Conservation (phyloP, 2,113 vertebrate species). For the Aspiorhynchus laticeps region DNA sequence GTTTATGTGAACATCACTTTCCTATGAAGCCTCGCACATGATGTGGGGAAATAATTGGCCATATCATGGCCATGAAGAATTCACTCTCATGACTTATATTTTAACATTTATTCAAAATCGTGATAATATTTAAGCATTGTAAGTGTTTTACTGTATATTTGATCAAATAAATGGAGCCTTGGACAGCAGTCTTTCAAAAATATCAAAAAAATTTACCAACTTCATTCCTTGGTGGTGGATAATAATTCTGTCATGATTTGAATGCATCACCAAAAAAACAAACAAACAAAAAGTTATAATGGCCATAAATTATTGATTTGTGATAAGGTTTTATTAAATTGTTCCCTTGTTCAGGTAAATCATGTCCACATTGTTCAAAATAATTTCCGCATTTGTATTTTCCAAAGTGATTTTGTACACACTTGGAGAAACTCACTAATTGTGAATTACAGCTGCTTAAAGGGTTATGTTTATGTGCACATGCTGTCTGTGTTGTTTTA, state of each 20-base stretch:
- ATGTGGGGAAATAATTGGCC: not conserved
- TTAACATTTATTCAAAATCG: no score
- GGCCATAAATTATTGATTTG: not conserved
- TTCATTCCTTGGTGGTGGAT: no score
- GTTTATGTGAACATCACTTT: not conserved
- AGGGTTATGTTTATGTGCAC: not conserved
- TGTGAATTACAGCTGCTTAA: not conserved
- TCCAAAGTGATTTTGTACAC: not conserved
- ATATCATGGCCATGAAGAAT: not conserved
- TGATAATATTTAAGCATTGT: not conserved
- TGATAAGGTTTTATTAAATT: not conserved
- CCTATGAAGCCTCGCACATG: not conserved
- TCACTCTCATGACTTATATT: no score
- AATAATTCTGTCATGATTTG: not conserved
- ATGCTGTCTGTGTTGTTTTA: not conserved
- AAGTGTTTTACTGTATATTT: not conserved
- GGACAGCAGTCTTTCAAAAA: not conserved
- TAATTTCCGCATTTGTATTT: not conserved
- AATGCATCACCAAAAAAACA: not conserved
- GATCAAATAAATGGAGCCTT: not conserved
- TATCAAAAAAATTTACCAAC: not conserved
- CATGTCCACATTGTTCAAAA: no score
- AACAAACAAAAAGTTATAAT: no score
- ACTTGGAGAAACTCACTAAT: not conserved
- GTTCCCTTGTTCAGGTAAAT: not conserved